These are phyloP conservation scores for Charaxes varanes DNA, from an alignment of 1,140 invertebrate species.

Conservation along the genomic window DNA sequence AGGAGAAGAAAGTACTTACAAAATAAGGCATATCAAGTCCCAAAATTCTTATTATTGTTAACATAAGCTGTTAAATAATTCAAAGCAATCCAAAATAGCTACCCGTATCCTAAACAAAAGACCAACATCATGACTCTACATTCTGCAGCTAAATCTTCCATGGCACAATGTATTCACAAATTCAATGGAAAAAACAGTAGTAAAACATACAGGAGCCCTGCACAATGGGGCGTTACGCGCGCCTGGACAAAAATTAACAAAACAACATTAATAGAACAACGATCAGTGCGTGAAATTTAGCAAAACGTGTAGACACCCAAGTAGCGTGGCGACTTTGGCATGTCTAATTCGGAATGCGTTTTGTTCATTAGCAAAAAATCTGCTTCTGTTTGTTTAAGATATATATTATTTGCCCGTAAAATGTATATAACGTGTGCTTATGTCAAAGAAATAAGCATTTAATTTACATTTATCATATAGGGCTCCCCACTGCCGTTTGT, in stretches of 20 bases:
- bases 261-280: conserved; percentile 6
- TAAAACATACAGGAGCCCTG: conserved; percentile 20
- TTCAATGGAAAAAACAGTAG: conserved; percentile 15
- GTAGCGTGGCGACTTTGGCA: conserved; percentile 16
- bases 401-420: background rate
- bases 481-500: too few species aligned
- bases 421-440: background rate
- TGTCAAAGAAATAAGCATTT: too few species aligned
- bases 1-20: background rate
- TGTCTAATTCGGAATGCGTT: conserved; percentile 16
- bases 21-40: background rate
- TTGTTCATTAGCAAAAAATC: conserved; percentile 13
- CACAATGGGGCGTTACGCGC: conserved; percentile 16
- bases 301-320: conserved; percentile 24
- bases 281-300: conserved; percentile 21
- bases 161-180: background rate
- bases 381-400: background rate
- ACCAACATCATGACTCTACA: conserved; percentile 13
- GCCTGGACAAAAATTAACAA: conserved; percentile 18
- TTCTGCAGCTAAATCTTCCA: conserved; percentile 2
- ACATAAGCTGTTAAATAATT: too few species aligned
- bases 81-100: conserved; percentile 5
- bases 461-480: too few species aligned
- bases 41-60: background rate
- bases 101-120: conserved; percentile 5